Evolutionary conservation across 30 jellyfish, hydroid and myxozoan genomes (phyloP), one percentile per base, ranked within the genome.

Genomic region (Aurelia aurita complex sp. Pacific): DNA sequence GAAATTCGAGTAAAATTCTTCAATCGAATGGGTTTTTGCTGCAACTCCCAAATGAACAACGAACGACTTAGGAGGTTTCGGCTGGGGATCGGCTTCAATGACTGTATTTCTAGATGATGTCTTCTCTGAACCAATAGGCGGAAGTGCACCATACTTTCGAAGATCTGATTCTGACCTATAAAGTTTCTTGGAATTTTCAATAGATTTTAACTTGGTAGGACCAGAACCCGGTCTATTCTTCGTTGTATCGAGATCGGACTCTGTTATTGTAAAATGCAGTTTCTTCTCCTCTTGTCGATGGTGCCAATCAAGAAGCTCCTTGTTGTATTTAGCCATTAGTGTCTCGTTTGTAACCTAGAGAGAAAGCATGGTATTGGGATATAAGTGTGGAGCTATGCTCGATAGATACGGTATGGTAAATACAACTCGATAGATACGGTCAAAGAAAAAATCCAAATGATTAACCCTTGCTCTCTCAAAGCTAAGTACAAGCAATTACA

Each of bases 231-330:
- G 85, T n/a, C 86, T 57, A 7, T 69, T 70, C 61, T 43, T 46
- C 4, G 64, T 23, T 72, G 55, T 69, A 5, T 82, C 77, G 17
- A 62, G 46, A 15, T 84, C 88, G 10, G 85, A 18, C 2, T 91
- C 98, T 19, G 90, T 85, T 19, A 91, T 79, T n/a, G 98, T 91
- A 64, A 91, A 91, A 51, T 87, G 94, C 79, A 66, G 88, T 50
- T 86, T 85, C 82, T 73, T 91, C 66, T 91, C 96, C 64, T 91
- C 96, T 55, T 73, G 91, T 19, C 59, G 77, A 23, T 53, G 67
- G 76, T 77, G 85, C 96, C 96, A 86, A 10, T 72, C 82, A 11
- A 73, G 29, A 38, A 85, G 72, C 51, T 86, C 89, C 76, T 80
- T 74, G 71, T 85, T 87, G 85, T 79, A 91, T 80, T 69, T 72